phyloP scores from a whole-genome alignment of 2,888 invertebrate species.

The Dolomedes plantarius region DNA sequence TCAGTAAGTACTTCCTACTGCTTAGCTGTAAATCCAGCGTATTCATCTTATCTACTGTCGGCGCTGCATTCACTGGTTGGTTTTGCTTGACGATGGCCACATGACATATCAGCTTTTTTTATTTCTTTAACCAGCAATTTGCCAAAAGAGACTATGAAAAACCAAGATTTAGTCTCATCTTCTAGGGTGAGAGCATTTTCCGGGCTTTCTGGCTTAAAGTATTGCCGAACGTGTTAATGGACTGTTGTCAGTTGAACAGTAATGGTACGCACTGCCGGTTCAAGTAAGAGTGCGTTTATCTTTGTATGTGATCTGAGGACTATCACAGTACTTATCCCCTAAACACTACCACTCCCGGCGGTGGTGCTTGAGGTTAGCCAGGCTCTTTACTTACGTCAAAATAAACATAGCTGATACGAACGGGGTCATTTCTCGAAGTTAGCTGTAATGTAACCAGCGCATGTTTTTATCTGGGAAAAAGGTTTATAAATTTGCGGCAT shows the following conservation, averaged over 20 bases:
- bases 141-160: background rate
- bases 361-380: slow-evolving; percentile 44
- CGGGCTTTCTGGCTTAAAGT: slow-evolving; percentile 22
- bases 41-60: slow-evolving; percentile 44
- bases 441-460: background rate
- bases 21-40: slow-evolving; percentile 33
- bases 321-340: slow-evolving; percentile 26
- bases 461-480: background rate
- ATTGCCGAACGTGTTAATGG: slow-evolving; percentile 60
- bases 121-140: slow-evolving; percentile 23
- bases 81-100: slow-evolving; percentile 30
- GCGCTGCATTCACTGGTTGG: background rate
- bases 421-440: background rate
- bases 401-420: slow-evolving; percentile 52
- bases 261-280: slow-evolving; percentile 39
- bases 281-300: slow-evolving; percentile 14
- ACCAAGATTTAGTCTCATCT: slow-evolving; percentile 26
- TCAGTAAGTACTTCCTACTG: slow-evolving; percentile 29
- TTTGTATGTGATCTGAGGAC: slow-evolving; percentile 19
- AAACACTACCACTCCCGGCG: slow-evolving; percentile 41
- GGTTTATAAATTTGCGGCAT: background rate
- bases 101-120: slow-evolving; percentile 13
- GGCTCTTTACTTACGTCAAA: slow-evolving; percentile 46
- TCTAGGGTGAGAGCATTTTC: background rate
- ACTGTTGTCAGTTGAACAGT: slow-evolving; percentile 57